Base-by-base conservation (phyloP, 2,797 vertebrate species). In the Siniperca scherzeri region DNA sequence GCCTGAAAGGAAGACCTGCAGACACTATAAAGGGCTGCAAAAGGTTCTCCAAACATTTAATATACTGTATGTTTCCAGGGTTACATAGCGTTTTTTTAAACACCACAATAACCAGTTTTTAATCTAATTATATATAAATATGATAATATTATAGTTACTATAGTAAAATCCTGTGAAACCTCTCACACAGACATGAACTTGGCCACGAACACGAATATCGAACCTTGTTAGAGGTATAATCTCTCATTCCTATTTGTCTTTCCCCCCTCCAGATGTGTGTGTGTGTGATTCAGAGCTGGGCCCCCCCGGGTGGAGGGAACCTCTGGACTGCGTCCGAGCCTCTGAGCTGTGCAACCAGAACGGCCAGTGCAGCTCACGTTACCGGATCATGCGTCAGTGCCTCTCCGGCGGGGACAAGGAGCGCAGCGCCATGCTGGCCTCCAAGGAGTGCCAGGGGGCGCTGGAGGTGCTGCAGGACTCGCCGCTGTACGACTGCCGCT, bases 331-430 rank as follows among this genome's bases (percentile, higher is more conserved):
- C 36, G 96, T 97, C 70, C 95, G 96, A 52, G 98, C 97, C 88
- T 98, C 97, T 11, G 98, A 99, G 90, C 95, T 98, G 93, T 99
- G 98, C 64, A 97, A 97, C 14, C 96, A 96, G 0, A 98, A 98
- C 92, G 89, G 96, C 22, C 95, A 97, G 96, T 99, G 98, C 95
- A 99, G 97, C 95, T 97, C 97, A 0, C 96, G 97, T 3, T 98
- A 97, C 94, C 97, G 98, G 55, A 98, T 98, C 42, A 96, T 99
- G 95, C 96, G 98, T 11, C 98, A 99, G 95, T 99, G 98, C 88
- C 95, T 99, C 93, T 98, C 97, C 0, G 98, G 98, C 0, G 95
- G 97, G 17, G 98, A 97, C 92, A 89, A 89, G 70, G 94, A 94
- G 89, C 95, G 97, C 76, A 97, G 96, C 92, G 92, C 97, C 90